Evolutionary conservation across 1,140 invertebrate species (phyloP).

Genomic region (Tetraneura akinire): DNA sequence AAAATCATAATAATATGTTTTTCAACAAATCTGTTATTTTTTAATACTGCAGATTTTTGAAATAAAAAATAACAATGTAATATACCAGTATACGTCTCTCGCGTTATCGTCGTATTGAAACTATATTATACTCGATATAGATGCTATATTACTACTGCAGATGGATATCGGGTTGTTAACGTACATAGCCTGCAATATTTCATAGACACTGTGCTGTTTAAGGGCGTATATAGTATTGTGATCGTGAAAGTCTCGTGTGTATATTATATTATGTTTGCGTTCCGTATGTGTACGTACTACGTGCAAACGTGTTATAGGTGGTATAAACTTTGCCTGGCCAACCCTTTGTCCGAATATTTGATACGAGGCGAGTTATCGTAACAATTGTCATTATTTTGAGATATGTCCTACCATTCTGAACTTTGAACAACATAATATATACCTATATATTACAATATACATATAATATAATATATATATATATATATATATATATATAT

Average conservation of each 20-base stretch:
- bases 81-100: too few relatives aligned
- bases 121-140: slow-evolving; percentile 1
- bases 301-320: background rate
- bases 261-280: slow-evolving; percentile 22
- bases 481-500: too few relatives aligned
- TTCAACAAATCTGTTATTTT: slow-evolving; percentile 1
- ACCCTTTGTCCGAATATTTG: slow-evolving; percentile 35
- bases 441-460: too few relatives aligned
- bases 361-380: slow-evolving; percentile 18
- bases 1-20: background rate
- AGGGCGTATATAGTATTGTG: background rate
- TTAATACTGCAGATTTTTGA: background rate
- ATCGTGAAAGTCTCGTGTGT: background rate
- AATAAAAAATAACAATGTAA: too few relatives aligned
- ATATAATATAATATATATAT: too few relatives aligned
- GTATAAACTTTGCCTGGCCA: slow-evolving; percentile 35
- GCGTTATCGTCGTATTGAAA: background rate
- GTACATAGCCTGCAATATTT: slow-evolving; percentile 14
- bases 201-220: background rate
- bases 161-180: slow-evolving; percentile 33
- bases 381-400: slow-evolving; percentile 46
- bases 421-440: slow-evolving; percentile 32
- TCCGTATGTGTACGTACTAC: background rate
- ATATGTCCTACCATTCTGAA: slow-evolving; percentile 36
- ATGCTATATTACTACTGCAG: too few relatives aligned